Percentiles rank a stretch among this genome's conserved stretches.
These are phyloP conservation scores for Amphiprion percula DNA, from an alignment of 2,113 vertebrate species.

Conservation along the genomic window DNA sequence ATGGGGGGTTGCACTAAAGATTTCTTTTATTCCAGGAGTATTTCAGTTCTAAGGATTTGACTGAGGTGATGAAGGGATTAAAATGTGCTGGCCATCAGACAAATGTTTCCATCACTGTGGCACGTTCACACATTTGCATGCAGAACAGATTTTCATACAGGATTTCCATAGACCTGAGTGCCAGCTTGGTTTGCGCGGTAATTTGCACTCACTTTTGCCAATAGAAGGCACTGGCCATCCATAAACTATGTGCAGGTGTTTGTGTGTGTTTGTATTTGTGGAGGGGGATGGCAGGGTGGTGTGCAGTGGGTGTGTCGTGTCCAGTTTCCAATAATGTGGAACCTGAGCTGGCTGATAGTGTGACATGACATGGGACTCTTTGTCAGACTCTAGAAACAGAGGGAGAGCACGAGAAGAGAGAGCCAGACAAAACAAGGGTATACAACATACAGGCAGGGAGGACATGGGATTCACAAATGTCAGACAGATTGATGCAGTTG, in stretches of 20 bases:
- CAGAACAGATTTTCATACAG: conserved; percentile 62
- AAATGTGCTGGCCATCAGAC: conserved; percentile 23
- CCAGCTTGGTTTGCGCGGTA: conserved; percentile 48
- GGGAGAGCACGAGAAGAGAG: neutral
- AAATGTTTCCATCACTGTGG: conserved; percentile 57
- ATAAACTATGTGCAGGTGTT: conserved; percentile 28
- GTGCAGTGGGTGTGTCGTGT: conserved; percentile 65
- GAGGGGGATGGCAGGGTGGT: conserved; percentile 8
- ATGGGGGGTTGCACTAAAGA: neutral
- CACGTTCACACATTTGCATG: conserved; percentile 71
- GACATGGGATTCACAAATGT: neutral
- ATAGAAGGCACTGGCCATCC: conserved; percentile 4
- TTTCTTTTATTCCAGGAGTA: neutral
- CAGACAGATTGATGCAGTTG: conserved; percentile 1
- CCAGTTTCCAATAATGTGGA: conserved; percentile 69
- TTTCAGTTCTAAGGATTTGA: conserved; percentile 27
- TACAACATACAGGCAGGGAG: neutral
- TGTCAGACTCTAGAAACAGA: conserved; percentile 12
- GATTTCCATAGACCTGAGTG: conserved; percentile 65
- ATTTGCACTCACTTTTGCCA: conserved; percentile 11
- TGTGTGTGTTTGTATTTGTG: conserved; percentile 33
- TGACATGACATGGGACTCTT: conserved; percentile 49
- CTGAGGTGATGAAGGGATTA: conserved; percentile 6
- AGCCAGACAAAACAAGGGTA: neutral
- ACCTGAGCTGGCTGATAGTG: conserved; percentile 64